These are phyloP conservation scores for Chrysemys picta DNA, from an alignment of 2,113 vertebrate species.

Conservation along the genomic window DNA sequence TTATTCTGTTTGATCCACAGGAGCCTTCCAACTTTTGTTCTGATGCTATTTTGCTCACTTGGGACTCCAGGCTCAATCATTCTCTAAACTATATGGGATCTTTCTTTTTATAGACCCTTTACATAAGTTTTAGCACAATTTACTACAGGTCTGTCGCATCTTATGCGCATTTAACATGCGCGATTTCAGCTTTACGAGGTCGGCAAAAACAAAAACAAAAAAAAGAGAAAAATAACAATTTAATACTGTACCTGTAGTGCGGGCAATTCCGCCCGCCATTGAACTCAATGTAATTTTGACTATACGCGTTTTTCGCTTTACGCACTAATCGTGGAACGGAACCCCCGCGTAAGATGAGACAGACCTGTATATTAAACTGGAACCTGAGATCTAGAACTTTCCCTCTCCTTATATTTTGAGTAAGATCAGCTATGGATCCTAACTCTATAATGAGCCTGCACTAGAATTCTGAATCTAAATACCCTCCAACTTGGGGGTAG, in stretches of 20 bases:
- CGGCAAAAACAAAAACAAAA: too few relatives aligned
- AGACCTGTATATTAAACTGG: neutral
- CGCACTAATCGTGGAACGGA: too few relatives aligned
- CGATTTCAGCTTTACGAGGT: too few relatives aligned
- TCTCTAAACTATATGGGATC: accelerated
- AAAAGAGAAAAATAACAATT: too few relatives aligned
- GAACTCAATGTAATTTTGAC: too few relatives aligned
- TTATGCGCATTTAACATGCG: too few relatives aligned
- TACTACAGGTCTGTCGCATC: neutral
- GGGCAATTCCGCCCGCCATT: too few relatives aligned
- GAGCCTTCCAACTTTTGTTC: neutral
- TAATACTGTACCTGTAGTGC: too few relatives aligned
- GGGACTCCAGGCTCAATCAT: neutral
- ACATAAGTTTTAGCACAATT: accelerated
- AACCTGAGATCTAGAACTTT: neutral
- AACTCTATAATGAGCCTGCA: neutral
- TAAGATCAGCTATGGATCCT: neutral
- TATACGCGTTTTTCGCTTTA: too few relatives aligned
- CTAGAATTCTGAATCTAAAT: neutral
- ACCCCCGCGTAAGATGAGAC: too few relatives aligned
- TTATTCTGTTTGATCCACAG: neutral
- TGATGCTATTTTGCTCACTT: neutral
- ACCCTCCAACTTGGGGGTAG: neutral
- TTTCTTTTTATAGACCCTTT: neutral
- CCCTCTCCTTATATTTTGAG: neutral